A percentile compares a stretch with the other conserved stretches of the same genome.
Evolutionary conservation across 2,797 vertebrate species (phyloP).

Genomic region (Balearica regulorum): DNA sequence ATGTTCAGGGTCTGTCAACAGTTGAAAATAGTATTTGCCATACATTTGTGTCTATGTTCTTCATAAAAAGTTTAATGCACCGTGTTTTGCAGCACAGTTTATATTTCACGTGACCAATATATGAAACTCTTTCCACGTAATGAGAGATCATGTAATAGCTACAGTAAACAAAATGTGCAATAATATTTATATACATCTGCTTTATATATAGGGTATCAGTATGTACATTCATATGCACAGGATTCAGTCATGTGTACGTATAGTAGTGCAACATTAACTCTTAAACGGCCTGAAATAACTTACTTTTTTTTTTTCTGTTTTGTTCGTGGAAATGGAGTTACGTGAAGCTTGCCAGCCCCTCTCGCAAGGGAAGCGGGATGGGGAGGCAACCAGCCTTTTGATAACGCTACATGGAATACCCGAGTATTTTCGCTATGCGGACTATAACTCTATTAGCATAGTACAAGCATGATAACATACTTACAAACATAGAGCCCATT

Average conservation of each 20-base stretch:
- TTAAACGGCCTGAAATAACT: not conserved
- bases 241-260: not conserved
- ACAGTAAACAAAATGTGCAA: slow-evolving; percentile 11
- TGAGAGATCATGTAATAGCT: not conserved
- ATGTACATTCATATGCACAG: rapidly evolving
- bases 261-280: not conserved
- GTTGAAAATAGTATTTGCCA: not conserved
- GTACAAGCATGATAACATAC: not conserved
- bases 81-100: slow-evolving; percentile 7
- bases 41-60: slow-evolving; percentile 6
- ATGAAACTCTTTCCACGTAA: not conserved
- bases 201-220: not conserved
- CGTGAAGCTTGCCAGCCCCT: not conserved
- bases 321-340: not conserved
- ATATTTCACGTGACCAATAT: not conserved
- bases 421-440: not conserved
- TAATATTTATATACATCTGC: slow-evolving; percentile 45
- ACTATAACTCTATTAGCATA: not conserved
- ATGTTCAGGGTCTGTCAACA: slow-evolving; percentile 38
- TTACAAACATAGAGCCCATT: not conserved
- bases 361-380: not conserved
- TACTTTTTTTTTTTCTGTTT: not conserved
- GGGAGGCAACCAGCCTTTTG: not conserved
- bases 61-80: slow-evolving; percentile 15
- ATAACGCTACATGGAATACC: not conserved